Evolutionary conservation across 2,113 vertebrate genomes (phyloP).

Genomic region (Tragelaphus imberbis): DNA sequence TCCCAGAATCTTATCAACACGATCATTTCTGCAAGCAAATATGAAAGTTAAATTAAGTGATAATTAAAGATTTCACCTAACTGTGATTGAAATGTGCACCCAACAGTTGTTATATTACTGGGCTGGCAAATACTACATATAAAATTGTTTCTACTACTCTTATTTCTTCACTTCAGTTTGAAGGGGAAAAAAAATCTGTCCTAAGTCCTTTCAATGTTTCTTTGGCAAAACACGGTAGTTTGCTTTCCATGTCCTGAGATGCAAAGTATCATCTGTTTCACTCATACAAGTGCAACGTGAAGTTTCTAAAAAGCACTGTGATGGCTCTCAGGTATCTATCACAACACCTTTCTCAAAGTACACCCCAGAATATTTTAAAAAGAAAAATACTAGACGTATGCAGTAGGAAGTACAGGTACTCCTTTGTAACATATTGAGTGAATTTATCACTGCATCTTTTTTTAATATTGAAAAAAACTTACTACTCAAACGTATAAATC

Average conservation of each 20-base stretch:
- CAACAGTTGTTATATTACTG: not conserved
- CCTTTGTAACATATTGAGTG: not conserved
- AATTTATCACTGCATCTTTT: not conserved
- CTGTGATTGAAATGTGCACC: slow-evolving; percentile 21
- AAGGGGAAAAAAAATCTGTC: not conserved
- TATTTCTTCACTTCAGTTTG: not conserved
- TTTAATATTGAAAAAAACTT: not conserved
- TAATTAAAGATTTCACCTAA: slow-evolving; percentile 54
- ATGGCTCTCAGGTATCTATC: not conserved
- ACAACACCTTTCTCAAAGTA: not conserved
- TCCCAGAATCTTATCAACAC: slow-evolving; percentile 53
- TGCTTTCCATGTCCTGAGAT: not conserved
- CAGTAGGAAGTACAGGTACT: not conserved
- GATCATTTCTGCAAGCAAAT: slow-evolving; percentile 52
- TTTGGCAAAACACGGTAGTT: not conserved
- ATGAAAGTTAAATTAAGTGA: slow-evolving; percentile 56
- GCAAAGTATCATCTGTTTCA: not conserved
- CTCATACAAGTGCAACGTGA: not conserved
- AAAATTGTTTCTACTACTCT: not conserved
- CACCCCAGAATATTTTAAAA: not conserved
- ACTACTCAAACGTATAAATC: not conserved
- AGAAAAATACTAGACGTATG: not conserved
- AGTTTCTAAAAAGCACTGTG: not conserved
- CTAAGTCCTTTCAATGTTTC: not conserved
- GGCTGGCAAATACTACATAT: not conserved